Base-by-base conservation (phyloP, 2,888 invertebrate species). In the Fabriciana adippe region DNA sequence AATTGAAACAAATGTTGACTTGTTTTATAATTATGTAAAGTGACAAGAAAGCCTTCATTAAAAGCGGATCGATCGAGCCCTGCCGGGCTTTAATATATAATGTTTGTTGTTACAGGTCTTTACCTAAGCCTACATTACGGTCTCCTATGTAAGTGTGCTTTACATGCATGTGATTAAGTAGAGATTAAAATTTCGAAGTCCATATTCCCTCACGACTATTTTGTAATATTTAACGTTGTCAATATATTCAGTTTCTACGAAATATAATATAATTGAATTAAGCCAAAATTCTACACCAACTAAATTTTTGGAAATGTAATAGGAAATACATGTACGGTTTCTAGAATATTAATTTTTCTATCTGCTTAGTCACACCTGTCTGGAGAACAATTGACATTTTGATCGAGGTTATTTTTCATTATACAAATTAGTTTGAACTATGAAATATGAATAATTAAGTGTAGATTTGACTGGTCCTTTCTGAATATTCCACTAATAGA, bases 41-140 rank as follows among this genome's bases (percentile, higher is more conserved):
- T 48, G 11, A 16, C 48, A 51, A 11, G 26, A 54, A 41, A 50
- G 53, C 16, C 35, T 14, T 35, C 26, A 41, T 41, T 11, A 41
- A 54, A 45, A 55, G 18, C 51, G 51, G 51, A 61, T 61, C 61
- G 72, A 77, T 76, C 70, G 76, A 77, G 79, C 78, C 76, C 76
- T 67, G 66, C 67, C 72, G 78, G 79, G 81, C 79, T 74, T 79
- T 79, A 77, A 81, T 82, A 77, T 73, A 68, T 79, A 73, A 77
- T 81, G 73, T 81, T 84, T 80, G 79, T 91, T 90, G 87, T 92
- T 92, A 61, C 91, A 91, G 91, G 84, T 90, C 83, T 87, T 81
- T 76, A 70, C 79, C 76, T 76, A 76, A 81, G 79, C 78, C 79
- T 79, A 73, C 77, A 73, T 74, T 78, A 81, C 81, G 79, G 87